Base-by-base conservation (phyloP, 2,113 vertebrate species). In the Globicephala melas region DNA sequence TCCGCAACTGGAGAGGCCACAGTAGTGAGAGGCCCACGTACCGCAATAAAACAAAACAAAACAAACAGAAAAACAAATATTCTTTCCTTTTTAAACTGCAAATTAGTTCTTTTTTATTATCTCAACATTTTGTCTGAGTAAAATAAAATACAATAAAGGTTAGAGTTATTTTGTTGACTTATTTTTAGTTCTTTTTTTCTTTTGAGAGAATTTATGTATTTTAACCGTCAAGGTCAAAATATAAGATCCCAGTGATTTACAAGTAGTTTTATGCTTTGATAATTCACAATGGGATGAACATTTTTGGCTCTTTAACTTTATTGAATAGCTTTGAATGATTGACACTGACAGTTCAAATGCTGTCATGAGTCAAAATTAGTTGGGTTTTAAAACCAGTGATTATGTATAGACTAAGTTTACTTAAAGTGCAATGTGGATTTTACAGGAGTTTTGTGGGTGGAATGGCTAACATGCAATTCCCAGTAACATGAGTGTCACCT, bases 71-170 rank as follows among this genome's bases (percentile, higher is more conserved):
- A 44, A 44, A 44, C 44, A 44, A 26, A 58, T 53, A 55, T n/a
- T 87, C 28, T 53, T 81, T 85, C 47, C 3, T 92, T 89, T 94
- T 58, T 68, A 89, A 88, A 58, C 2, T 82, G 3, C 3, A n/a
- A 77, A 83, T 81, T 95, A n/a, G 71, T 88, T 84, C 11, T 70
- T 95, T 79, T 94, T 92, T 31, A 65, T 71, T 41, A 55, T 77
- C 21, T 89, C 18, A 36, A 6, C 76, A 63, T 93, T 95, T 89
- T 92, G 36, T 53, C 17, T 20, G 44, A 77, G 15, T 86, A 94
- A 83, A 73, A 38, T 73, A 60, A 96, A 89, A n/a, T 84, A 38
- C 17, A 84, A 4, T 73, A 67, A 73, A 92, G 2, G 38, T 84
- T 58, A 83, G 38, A 53, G 9, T 91, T 70, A 88, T 84, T 84